Conservation (phyloP, 2,113 vertebrate genomes). For the Nerophis lumbriciformis region DNA sequence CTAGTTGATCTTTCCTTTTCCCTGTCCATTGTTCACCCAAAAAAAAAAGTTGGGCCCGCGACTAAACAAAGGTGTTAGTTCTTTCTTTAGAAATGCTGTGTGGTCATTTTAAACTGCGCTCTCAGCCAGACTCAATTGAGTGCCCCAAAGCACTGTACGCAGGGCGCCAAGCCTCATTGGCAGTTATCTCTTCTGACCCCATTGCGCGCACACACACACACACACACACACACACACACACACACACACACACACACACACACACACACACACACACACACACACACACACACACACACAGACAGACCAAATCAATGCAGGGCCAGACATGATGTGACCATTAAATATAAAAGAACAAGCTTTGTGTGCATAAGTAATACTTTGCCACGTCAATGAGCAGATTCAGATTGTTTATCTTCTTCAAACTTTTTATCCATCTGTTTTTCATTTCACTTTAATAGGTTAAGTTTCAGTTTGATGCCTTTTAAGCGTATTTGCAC, state of each 20-base stretch:
- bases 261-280: constrained; percentile 17
- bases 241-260: too few species aligned
- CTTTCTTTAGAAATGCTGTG: constrained; percentile 57
- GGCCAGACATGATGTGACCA: constrained; percentile 4
- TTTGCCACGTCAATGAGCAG: neutral
- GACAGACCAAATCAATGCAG: constrained; percentile 6
- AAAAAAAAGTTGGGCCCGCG: constrained; percentile 19
- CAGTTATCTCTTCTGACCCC: constrained; percentile 38
- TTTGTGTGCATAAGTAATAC: constrained; percentile 8
- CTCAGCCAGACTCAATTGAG: constrained; percentile 54
- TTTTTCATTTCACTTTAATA: neutral
- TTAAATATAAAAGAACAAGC: neutral
- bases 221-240: constrained; percentile 13
- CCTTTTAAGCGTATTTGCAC: too few species aligned
- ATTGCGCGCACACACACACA: constrained; percentile 21
- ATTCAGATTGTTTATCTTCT: too few species aligned
- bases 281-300: constrained; percentile 20
- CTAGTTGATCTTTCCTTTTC: constrained; percentile 14
- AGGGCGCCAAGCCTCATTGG: constrained; percentile 24
- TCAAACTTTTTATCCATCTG: neutral
- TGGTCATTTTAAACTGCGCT: constrained; percentile 58
- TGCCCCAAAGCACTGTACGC: constrained; percentile 9
- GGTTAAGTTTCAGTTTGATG: neutral
- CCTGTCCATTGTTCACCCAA: constrained; percentile 29
- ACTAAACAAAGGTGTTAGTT: constrained; percentile 29